Base-by-base conservation (phyloP, 2,888 invertebrate species). In the Sinhomidia bicolor region DNA sequence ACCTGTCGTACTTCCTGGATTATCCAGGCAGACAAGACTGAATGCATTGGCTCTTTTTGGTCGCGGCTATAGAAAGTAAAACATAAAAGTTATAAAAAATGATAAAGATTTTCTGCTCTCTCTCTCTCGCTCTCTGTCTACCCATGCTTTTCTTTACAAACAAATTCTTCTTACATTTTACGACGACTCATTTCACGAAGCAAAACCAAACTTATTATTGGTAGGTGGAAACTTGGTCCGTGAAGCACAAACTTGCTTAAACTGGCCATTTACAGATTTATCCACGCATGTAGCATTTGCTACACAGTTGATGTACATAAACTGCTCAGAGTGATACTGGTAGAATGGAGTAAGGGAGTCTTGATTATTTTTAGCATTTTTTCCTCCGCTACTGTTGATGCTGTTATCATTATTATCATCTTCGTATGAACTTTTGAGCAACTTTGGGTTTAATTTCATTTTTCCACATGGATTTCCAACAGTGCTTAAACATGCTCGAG, bases 201-300 rank as follows among this genome's bases (percentile, higher is more conserved):
- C 54, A 74, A 81, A 87, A n/a, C 74, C 81, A 74, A 44, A 47
- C 60, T 62, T 65, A 29, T 23, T 60, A 51, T 14, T 68, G 57
- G 32, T 85, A 17, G 44, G 2, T 44, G 71, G 14, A 57, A 81
- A 81, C 47, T 60, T 84, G 65, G 54, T 57, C 17, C 71, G 74
- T 20, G 80, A 44, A 23, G 85, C 85, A 85, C 90, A 90, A 78
- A 90, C 68, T 41, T 81, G 68, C 78, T 79, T 89, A 29, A 65
- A 54, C 54, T 80, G 84, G n/a, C 90, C 88, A 79, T 83, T 88
- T 36, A 83, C 80, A 62, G 62, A 83, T 68, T 62, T 83, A 26
- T 88, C 89, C 26, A 89, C 65, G 71, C 90, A 90, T 10, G 89
- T 88, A 17, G 71, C 65, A 74, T 89, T 88, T 36, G 79, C 29